Base-by-base conservation (phyloP, 2,113 vertebrate genomes). In the Colossoma macropomum region DNA sequence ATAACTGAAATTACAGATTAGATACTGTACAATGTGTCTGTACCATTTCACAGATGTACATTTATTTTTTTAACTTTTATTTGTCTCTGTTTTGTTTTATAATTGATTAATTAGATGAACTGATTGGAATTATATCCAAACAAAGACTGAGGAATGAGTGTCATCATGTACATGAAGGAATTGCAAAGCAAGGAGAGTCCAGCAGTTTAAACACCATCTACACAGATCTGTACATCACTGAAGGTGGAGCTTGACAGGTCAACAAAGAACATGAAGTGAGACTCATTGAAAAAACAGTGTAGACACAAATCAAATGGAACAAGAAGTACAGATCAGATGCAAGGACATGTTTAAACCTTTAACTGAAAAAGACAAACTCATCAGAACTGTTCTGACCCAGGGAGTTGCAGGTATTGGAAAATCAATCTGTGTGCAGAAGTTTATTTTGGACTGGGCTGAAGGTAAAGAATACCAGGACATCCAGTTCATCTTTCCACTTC, bases 211-310 rank as follows among this genome's bases (percentile, higher is more conserved):
- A 65, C 56, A 81, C 65, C n/a, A 80, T 80, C 65, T 80, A 80
- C 68, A 80, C 78, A 60, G 78, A 80, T 59, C 78, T 80, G 65
- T 81, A 81, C 56, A 80, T 84, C 17, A 84, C 82, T 68, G 56
- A 27, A 9, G 45, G 69, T 38, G 17, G 2, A 27, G n/a, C 23
- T 62, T 5, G n/a, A n/a, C n/a, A n/a, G n/a, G n/a, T n/a, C 25
- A 77, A 38, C 74, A n/a, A n/a, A n/a, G n/a, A n/a, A n/a, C n/a
- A n/a, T n/a, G n/a, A n/a, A n/a, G n/a, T n/a, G n/a, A n/a, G 48
- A 50, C 48, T 9, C 12, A 50, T 50, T 15, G 7, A 50, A 60
- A 74, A 56, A n/a, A n/a, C n/a, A n/a, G n/a, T n/a, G n/a, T n/a
- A n/a, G n/a, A n/a, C n/a, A n/a, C n/a, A n/a, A n/a, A 27, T 54